Evolutionary conservation across 2,113 vertebrate genomes (phyloP).

Genomic region (Rhodinocichla rosea): DNA sequence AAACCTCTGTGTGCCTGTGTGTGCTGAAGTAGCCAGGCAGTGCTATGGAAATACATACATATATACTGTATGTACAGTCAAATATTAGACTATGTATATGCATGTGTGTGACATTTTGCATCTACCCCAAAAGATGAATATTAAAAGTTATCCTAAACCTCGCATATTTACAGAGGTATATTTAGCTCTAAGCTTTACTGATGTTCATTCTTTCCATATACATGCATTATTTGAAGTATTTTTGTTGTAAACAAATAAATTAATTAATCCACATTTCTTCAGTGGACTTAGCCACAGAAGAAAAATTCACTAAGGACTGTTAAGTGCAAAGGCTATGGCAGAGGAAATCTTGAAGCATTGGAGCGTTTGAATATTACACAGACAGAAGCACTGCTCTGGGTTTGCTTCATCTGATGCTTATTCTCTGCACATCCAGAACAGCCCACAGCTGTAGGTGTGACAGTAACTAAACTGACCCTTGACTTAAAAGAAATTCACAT

Average conservation of each 20-base stretch:
- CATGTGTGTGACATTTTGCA: background rate
- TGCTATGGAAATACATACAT: background rate
- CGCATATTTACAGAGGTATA: background rate
- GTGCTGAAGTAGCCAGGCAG: background rate
- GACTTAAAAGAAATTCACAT: conserved; percentile 6
- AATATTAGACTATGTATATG: background rate
- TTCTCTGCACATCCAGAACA: background rate
- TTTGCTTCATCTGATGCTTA: background rate
- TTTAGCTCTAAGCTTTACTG: background rate
- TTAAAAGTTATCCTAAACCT: background rate
- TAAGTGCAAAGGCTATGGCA: background rate
- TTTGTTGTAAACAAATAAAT: background rate
- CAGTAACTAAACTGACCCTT: conserved; percentile 18
- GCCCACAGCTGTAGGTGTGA: background rate
- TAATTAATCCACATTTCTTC: background rate
- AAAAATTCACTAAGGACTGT: background rate
- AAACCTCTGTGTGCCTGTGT: background rate
- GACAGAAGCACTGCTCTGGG: background rate
- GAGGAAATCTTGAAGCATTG: background rate
- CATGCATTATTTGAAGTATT: background rate
- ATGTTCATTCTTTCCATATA: background rate
- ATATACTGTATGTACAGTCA: background rate
- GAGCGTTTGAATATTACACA: background rate
- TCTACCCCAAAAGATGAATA: background rate
- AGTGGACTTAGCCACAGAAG: background rate